phyloP scores from a whole-genome alignment of 2,888 invertebrate genomes.

The Campopleginae sp. region DNA sequence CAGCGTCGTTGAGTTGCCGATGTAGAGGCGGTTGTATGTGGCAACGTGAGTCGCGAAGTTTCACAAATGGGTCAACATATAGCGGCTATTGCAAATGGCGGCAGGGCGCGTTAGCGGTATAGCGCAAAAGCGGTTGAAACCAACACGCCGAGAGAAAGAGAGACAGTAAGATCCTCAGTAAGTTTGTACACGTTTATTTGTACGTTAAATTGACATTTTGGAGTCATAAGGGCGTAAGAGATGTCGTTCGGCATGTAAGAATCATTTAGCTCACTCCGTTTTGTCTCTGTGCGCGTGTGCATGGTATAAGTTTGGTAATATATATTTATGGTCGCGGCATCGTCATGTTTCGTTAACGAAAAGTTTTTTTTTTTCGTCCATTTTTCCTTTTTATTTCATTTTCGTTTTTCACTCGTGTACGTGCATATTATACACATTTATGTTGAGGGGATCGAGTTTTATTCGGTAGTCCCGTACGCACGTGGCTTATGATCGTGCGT shows the following conservation, averaged over 20 bases:
- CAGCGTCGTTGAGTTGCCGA: conserved; percentile 27
- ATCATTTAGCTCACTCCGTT: conserved; percentile 11
- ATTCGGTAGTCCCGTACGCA: conserved; percentile 41
- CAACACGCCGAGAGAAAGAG: conserved; percentile 2
- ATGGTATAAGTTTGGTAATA: conserved; percentile 71
- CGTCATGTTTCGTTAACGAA: conserved; percentile 74
- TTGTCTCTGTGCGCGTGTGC: neutral
- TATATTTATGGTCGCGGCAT: conserved; percentile 41
- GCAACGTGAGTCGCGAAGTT: conserved; percentile 78
- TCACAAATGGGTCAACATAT: conserved; percentile 81
- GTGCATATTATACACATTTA: conserved; percentile 42
- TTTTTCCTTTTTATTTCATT: conserved; percentile 18
- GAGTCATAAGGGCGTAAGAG: conserved; percentile 30
- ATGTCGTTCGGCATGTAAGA: neutral
- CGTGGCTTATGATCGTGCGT: conserved; percentile 47
- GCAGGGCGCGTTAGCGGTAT: conserved; percentile 42
- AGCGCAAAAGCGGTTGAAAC: conserved; percentile 41
- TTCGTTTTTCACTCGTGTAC: conserved; percentile 20
- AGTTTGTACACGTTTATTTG: conserved; percentile 13
- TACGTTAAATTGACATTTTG: neutral
- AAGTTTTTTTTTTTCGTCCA: conserved; percentile 53
- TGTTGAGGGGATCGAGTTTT: conserved; percentile 26
- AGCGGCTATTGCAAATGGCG: conserved; percentile 61
- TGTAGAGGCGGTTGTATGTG: conserved; percentile 50
- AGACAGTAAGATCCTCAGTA: neutral